phyloP scores from a whole-genome alignment of 1,140 invertebrate genomes.

The Euwallacea fornicatus region DNA sequence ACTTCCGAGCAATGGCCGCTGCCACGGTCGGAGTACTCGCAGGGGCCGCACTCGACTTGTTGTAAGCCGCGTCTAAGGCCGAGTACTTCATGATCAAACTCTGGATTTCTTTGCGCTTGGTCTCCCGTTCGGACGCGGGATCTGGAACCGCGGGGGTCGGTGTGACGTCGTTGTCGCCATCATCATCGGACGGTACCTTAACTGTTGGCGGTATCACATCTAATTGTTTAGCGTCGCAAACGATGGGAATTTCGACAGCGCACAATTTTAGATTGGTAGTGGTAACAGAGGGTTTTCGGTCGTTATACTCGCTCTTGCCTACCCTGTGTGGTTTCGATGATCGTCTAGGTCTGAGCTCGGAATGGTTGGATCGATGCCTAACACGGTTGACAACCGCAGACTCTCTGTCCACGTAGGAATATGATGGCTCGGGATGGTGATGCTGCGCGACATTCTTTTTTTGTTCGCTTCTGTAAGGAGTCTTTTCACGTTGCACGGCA shows the following conservation, averaged over 20 bases:
- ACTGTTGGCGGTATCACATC: neutral
- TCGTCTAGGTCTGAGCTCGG: slow-evolving; percentile 52
- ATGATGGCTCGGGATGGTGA: slow-evolving; percentile 46
- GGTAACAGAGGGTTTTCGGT: slow-evolving; percentile 50
- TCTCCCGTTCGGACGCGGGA: slow-evolving; percentile 68
- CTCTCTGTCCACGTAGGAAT: slow-evolving; percentile 48
- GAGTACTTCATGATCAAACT: slow-evolving; percentile 77
- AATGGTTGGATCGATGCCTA: slow-evolving; percentile 50
- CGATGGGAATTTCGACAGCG: slow-evolving; percentile 55
- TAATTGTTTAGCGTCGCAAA: slow-evolving; percentile 22
- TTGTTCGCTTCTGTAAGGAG: slow-evolving; percentile 56
- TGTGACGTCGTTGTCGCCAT: slow-evolving; percentile 57
- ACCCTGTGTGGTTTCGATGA: slow-evolving; percentile 55
- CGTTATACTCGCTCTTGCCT: slow-evolving; percentile 56
- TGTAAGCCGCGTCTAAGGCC: slow-evolving; percentile 68
- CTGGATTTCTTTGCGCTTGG: slow-evolving; percentile 77
- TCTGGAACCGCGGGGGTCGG: slow-evolving; percentile 58
- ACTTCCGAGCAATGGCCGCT: slow-evolving; percentile 48
- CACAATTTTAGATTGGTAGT: slow-evolving; percentile 52
- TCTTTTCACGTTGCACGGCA: slow-evolving; percentile 58
- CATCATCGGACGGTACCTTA: slow-evolving; percentile 52
- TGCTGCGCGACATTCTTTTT: slow-evolving; percentile 29
- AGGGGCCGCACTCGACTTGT: slow-evolving; percentile 52
- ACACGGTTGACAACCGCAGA: slow-evolving; percentile 41
- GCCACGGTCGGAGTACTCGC: slow-evolving; percentile 45